Base-by-base conservation (phyloP, 2,797 vertebrate genomes). In the Hippoglossus hippoglossus region DNA sequence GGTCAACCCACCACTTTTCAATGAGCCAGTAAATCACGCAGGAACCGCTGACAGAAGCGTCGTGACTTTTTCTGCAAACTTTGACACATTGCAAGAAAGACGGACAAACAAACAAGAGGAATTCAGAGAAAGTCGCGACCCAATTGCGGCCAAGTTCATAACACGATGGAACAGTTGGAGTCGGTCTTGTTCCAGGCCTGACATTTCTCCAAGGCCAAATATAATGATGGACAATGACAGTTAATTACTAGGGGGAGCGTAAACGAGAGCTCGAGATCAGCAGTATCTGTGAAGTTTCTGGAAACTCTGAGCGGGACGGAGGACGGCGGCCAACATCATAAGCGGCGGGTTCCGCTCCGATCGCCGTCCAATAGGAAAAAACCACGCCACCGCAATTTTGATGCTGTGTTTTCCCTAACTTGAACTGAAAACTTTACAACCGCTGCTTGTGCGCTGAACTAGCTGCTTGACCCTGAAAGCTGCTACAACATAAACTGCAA, bases 191-290 rank as follows among this genome's bases (percentile, higher is more conserved):
- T 83, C 82, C 77, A 70, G 67, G 44, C 65, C 86, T 84, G 87
- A 91, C 84, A 72, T 84, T 81, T 83, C 77, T 87, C 75, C 80
- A 61, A 77, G 86, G 88, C 79, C 79, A 51, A 70, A 83, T 79
- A 34, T 79, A 84, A 89, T 88, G 88, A 92, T 74, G 81, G 89
- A 89, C 89, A 84, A 87, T 88, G 84, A 87, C 87, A 84, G 86
- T 85, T 91, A 90, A 94, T 93, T 93, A 91, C 84, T 69, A 69
- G 71, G 75, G 67, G 65, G 75, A 73, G 77, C 63, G 68, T 71
- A 77, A 83, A 79, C 6, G 55, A 65, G 79, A 74, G 79, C 67
- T 74, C 53, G 11, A 73, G 84, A 87, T 89, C 88, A 79, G 83
- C 83, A 73, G 85, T 76, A 85, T 87, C 72, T 76, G 79, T 21